Base-by-base conservation (phyloP, 1,140 invertebrate species). In the Octopus sinensis region DNA sequence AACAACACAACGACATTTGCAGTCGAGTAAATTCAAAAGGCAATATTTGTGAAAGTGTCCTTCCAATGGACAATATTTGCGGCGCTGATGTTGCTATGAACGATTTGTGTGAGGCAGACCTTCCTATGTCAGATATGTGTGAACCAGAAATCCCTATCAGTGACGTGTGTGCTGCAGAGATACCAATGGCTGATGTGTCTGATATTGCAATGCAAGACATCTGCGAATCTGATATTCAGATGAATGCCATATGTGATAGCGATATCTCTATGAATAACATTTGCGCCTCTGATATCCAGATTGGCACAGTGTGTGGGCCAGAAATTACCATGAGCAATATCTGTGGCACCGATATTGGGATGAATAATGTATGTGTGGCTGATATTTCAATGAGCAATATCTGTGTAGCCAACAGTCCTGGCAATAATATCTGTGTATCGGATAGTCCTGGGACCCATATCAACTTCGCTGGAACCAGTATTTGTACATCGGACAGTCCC, bases 161-260 rank as follows among this genome's bases (percentile, higher is more conserved):
- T 13, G 68, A 73, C 30, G 68, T 73, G 17, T 73, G 68, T 23
- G 30, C 68, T n/a, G 13, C 68, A 73, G 68, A 73, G 13, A 73
- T 73, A 13, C 68, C 68, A 13, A 73, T 73, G 68, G 68, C 68
- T 17, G 68, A 73, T 17, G 68, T 73, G 30, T 73, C 68, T 12
- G 68, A 73, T 73, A 73, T 73, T n/a, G 68, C 68, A 73, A 73
- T 73, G 68, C 68, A 73, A 73, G 68, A 73, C 6, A 73, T 73
- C 68, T 73, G 68, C 13, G 68, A 73, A 73, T 73, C 68, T n/a
- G 68, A 73, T 73, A 73, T 73, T 17, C 68, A 73, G 13, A 73
- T 73, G 68, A 73, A 73, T 73, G 13, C 68, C 30, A 73, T 73
- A n/a, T 73, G 68, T 73, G 68, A 73, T 73, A 73, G 68, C 30